Percentiles rank a stretch among this genome's conserved stretches.
Conservation (phyloP, 1,140 invertebrate species). For the Elysia chlorotica region DNA sequence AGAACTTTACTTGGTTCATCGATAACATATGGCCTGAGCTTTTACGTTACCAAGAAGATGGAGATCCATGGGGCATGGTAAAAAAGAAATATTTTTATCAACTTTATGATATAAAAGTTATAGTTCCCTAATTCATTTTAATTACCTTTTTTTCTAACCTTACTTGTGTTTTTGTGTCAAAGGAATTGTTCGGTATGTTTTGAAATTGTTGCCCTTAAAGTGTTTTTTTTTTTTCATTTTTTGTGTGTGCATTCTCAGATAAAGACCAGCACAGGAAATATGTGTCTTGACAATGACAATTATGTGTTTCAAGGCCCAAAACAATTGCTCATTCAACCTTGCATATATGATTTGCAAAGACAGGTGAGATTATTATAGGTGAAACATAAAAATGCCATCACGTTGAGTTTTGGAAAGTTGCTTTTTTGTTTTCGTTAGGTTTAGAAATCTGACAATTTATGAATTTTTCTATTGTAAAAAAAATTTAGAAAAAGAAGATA, state of each 20-base stretch:
- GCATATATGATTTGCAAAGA: constrained; percentile 27
- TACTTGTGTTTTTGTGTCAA: not conserved
- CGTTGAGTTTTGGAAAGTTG: not conserved
- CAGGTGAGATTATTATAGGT: constrained; percentile 27
- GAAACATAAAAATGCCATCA: too few species aligned
- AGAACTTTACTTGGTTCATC: constrained; percentile 95
- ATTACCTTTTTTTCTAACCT: not conserved
- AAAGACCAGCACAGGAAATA: constrained; percentile 9
- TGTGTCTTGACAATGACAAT: constrained; percentile 41
- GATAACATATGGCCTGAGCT: constrained; percentile 91
- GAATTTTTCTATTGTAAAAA: not conserved
- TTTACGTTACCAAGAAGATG: constrained; percentile 34
- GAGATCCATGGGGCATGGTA: constrained; percentile 41
- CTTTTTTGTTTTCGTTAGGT: not conserved
- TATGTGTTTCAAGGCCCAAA: constrained; percentile 37
- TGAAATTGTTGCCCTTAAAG: too few species aligned
- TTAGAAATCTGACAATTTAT: not conserved
- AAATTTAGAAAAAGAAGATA: too few species aligned
- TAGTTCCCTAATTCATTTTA: not conserved
- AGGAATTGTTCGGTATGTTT: not conserved
- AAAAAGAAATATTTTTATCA: too few species aligned
- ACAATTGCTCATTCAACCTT: constrained; percentile 25
- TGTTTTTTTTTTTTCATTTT: too few species aligned
- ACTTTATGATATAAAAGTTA: not conserved
- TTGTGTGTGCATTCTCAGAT: constrained; percentile 13